Evolutionary conservation across 1,140 invertebrate species (phyloP).

Genomic region (Temnothorax nylanderi): DNA sequence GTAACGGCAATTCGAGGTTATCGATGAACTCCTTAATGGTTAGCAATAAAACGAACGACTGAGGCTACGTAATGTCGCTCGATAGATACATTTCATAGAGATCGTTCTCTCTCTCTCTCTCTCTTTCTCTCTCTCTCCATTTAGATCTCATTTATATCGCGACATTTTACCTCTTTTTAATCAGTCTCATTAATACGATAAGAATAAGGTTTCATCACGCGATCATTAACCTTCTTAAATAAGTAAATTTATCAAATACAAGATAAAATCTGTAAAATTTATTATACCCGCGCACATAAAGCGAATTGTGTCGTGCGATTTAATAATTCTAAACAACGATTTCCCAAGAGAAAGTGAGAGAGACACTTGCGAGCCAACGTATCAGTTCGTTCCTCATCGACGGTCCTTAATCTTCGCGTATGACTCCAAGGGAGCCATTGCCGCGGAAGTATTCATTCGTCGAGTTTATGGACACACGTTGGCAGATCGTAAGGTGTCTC

Average conservation of each 20-base stretch:
- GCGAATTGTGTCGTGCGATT: neutral
- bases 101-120: neutral
- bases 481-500: neutral
- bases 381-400: neutral
- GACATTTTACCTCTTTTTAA: slow-evolving; percentile 4
- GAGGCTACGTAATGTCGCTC: slow-evolving; percentile 23
- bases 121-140: neutral
- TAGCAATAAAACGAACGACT: slow-evolving; percentile 28
- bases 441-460: slow-evolving; percentile 3
- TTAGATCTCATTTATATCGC: neutral
- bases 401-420: neutral
- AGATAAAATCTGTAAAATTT: slow-evolving; percentile 6
- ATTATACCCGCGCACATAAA: neutral
- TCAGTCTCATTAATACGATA: neutral
- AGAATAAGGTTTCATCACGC: neutral
- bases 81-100: neutral
- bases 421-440: neutral
- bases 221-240: slow-evolving; percentile 17
- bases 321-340: neutral
- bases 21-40: slow-evolving; percentile 32
- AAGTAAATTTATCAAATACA: neutral
- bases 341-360: neutral
- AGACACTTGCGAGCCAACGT: neutral
- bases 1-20: slow-evolving; percentile 27
- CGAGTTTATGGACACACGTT: slow-evolving; percentile 4